Evolutionary conservation across 2,797 vertebrate genomes (phyloP), one percentile per base, ranked within the genome.

Genomic region (Rallus crepitans): DNA sequence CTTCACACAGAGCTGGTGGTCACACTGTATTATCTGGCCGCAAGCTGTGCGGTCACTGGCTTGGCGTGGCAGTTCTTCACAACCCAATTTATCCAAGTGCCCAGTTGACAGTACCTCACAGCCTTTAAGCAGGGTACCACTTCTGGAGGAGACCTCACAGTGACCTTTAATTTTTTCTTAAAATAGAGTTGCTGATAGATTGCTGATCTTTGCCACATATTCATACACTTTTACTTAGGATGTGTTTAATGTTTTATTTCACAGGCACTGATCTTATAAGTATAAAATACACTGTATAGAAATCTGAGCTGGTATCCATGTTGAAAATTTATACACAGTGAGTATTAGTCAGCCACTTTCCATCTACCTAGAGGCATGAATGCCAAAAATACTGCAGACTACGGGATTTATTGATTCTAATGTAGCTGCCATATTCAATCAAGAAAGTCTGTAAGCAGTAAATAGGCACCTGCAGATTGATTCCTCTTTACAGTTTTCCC

Each of bases 351-450:
- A 93, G 47, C 18, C 0, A 0, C 31, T 61, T 68, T 68, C 45
- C 48, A 28, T 75, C 75, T 42, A 47, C 53, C 23, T 78, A 35
- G 37, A 85, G 72, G 31, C 45, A 27, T 3, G 11, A 77, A 68
- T 33, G 31, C 45, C 45, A 70, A 63, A 42, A 93, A 69, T 69
- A 64, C 50, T 71, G 89, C 45, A 68, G n/a, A 31, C 15, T 52
- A 52, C 47, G 9, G 9, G 37, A 92, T 82, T 31, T 82, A 79
- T 89, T 90, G 75, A 88, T 90, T 56, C 35, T 85, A 90, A 91
- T 39, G 37, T 35, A 80, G 57, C 61, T 91, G 81, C 71, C 61
- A 48, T 87, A 77, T 69, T 89, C 83, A 77, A 13, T 83, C 50
- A 79, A 53, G 88, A 72, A 60, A 45, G 55, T 69, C 69, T 82